Evolutionary conservation across 2,888 invertebrate genomes (phyloP).

Genomic region (Gymnocheta viridis): DNA sequence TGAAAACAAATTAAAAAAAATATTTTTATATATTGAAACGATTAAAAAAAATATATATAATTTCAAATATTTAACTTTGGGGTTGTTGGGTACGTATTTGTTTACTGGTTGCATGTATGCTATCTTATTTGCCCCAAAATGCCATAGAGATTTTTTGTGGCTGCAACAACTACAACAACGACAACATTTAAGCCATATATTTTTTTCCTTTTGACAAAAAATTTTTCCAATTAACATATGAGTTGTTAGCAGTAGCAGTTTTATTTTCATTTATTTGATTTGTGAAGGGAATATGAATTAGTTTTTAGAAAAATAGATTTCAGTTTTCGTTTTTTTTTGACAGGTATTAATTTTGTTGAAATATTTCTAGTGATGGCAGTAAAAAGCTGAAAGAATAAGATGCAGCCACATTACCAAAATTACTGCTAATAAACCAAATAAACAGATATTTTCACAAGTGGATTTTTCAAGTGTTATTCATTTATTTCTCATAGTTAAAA

Average conservation of each 20-base stretch:
- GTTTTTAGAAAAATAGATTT: conserved; percentile 39
- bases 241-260: conserved; percentile 49
- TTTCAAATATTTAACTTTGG: background rate
- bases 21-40: no score
- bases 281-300: conserved; percentile 44
- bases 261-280: conserved; percentile 29
- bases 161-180: conserved; percentile 23
- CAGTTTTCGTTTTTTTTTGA: background rate
- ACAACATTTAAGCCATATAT: conserved; percentile 13
- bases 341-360: conserved; percentile 38
- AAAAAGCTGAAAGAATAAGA: background rate
- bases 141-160: conserved; percentile 55
- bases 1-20: no score
- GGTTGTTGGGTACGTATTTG: conserved; percentile 17
- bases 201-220: conserved; percentile 44
- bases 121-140: conserved; percentile 40
- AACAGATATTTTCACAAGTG: conserved; percentile 26
- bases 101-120: conserved; percentile 3
- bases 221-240: conserved; percentile 68
- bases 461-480: background rate
- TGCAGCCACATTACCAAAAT: conserved; percentile 11
- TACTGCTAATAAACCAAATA: conserved; percentile 29
- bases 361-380: conserved; percentile 9
- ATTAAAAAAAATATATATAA: no score
- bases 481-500: no score